Percentiles rank a stretch among this genome's conserved stretches.
Evolutionary conservation across 2,888 invertebrate species (phyloP).

Genomic region (Cephus sareptanus): DNA sequence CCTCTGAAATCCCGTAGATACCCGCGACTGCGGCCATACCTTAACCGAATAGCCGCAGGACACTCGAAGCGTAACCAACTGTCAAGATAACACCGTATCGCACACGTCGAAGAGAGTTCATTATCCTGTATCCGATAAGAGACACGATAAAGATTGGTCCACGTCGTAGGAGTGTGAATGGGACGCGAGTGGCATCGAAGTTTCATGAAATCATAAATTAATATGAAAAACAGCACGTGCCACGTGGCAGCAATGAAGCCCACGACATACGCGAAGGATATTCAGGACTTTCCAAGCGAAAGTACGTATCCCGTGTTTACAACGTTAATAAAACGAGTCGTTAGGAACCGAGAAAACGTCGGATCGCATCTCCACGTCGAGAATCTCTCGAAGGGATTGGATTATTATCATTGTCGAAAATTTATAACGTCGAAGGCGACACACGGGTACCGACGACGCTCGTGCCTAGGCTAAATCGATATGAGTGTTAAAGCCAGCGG

Average conservation of each 20-base stretch:
- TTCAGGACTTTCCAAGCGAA: background rate
- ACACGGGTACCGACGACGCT: background rate
- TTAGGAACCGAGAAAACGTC: background rate
- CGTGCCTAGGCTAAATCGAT: background rate
- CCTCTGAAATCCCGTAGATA: slow-evolving; percentile 61
- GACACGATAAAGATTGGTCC: background rate
- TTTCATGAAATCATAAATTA: background rate
- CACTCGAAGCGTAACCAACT: background rate
- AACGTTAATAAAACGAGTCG: background rate
- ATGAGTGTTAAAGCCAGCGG: background rate
- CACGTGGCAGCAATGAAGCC: background rate
- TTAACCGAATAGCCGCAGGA: slow-evolving; percentile 35
- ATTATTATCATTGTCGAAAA: background rate
- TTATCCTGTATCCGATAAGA: background rate
- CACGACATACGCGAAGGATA: background rate
- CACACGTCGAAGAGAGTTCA: background rate
- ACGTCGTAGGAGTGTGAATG: background rate
- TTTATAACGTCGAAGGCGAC: background rate
- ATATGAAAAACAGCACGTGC: background rate
- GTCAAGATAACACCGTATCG: background rate
- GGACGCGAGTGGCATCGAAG: background rate
- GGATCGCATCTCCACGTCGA: background rate
- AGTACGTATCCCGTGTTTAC: background rate
- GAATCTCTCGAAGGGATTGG: background rate
- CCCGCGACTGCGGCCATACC: slow-evolving; percentile 64